Base-by-base conservation (phyloP, 2,888 invertebrate genomes). In the Drosophila prostipennis region DNA sequence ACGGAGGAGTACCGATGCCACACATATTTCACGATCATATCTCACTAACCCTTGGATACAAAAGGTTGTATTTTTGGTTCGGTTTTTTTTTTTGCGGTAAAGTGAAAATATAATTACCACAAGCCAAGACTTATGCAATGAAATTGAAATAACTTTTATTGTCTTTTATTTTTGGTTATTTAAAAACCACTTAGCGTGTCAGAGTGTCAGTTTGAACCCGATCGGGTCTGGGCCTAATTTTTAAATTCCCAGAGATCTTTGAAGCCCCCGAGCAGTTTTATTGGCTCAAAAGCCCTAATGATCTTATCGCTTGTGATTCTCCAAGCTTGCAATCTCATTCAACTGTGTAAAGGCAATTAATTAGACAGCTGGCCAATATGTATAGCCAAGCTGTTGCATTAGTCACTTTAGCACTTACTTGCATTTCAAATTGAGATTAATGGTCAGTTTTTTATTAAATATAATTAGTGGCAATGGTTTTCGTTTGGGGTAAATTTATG, bases 1-100 rank as follows among this genome's bases (percentile, higher is more conserved):
- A 19, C n/a, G 16, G 19, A 54, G 69, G 43, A 32, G 34, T 69
- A 55, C 55, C 43, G 13, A 49, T 48, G 37, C 70, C 74, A 54
- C 74, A 74, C 74, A 80, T 58, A 39, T 83, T 69, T 89, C 84
- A 78, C 76, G 81, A 76, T 87, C 69, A 78, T 70, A 86, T 73
- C 78, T 80, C 54, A 42, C 36, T 34, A 40, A 40, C 39, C 58
- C 40, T 52, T 39, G 52, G 36, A 19, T 32, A 56, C 45, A 54
- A 63, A 67, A 45, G 32, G 51, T 19, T 46, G 57, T 13, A 34
- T 34, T 11, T 10, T 43, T 40, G 2, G 2, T 7, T 7, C 29
- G 29, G 26, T 34, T 40, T 45, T 32, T 19, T n/a, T 43, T 51
- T 59, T 56, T 56, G 51, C 63, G 52, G 70, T 40, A 54, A 71